Percentiles rank a stretch among this genome's conserved stretches.
Conservation (phyloP, 2,797 vertebrate genomes). For the Channa striata region DNA sequence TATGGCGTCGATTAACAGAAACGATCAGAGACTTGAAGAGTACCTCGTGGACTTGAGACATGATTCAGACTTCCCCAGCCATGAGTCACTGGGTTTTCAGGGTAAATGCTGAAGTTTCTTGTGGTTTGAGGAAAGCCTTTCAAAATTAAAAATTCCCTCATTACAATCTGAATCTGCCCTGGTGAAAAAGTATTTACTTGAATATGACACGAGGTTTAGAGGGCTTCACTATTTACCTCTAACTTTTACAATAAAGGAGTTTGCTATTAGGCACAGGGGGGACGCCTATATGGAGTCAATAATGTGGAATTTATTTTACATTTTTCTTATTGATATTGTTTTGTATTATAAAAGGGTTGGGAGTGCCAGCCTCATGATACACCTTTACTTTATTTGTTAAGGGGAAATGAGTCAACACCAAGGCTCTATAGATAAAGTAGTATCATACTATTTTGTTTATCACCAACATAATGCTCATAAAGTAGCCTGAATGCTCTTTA, state of each 20-base stretch:
- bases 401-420: background rate
- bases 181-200: background rate
- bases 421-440: background rate
- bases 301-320: background rate
- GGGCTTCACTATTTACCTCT: background rate
- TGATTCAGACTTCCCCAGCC: slow-evolving; percentile 1
- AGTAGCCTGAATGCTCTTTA: no score
- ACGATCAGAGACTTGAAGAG: background rate
- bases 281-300: no score
- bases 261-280: no score
- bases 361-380: no score
- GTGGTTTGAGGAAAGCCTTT: background rate
- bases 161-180: background rate
- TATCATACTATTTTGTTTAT: no score
- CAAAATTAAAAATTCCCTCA: background rate
- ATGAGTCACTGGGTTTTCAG: background rate
- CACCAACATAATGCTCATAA: no score
- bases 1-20: background rate
- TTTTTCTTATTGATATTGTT: no score
- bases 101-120: background rate
- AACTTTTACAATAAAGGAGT: no score
- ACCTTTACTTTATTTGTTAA: background rate
- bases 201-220: background rate
- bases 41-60: background rate
- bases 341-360: no score